Percentiles rank a stretch among this genome's conserved stretches.
Conservation (phyloP, 2,113 vertebrate species). For the Neofelis nebulosa region DNA sequence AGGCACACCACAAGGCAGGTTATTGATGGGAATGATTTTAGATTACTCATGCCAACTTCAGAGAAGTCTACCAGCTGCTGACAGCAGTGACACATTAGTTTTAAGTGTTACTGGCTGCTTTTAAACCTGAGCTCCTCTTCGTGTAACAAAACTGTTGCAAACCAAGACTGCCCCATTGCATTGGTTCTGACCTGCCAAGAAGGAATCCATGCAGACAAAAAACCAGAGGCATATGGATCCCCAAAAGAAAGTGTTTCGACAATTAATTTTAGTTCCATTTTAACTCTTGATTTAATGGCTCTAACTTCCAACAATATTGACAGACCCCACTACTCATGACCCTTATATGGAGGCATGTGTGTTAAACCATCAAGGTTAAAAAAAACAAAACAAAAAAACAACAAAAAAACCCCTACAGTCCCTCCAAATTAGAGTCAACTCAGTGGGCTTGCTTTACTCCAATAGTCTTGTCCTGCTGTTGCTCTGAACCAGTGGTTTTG, state of each 20-base stretch:
- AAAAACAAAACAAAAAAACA: background rate
- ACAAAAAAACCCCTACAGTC: background rate
- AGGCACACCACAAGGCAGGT: background rate
- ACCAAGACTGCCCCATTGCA: background rate
- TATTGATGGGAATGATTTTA: slow-evolving; percentile 14
- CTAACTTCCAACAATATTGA: slow-evolving; percentile 45
- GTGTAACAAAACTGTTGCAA: background rate
- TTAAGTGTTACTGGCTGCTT: background rate
- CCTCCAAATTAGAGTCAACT: background rate
- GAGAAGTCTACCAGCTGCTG: background rate
- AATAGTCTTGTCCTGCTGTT: background rate
- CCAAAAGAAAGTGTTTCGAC: background rate
- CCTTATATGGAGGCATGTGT: background rate
- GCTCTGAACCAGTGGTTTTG: background rate
- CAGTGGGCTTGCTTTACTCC: background rate
- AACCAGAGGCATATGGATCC: background rate
- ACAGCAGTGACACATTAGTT: slow-evolving; percentile 26
- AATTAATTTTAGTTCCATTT: slow-evolving; percentile 12
- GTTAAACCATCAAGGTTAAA: background rate
- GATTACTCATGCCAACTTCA: background rate
- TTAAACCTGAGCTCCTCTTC: background rate
- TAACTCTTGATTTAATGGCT: background rate
- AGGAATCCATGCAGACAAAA: background rate
- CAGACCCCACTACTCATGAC: background rate
- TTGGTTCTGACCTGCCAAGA: background rate